A percentile compares a stretch with the other conserved stretches of the same genome.
These are phyloP conservation scores for Caenorhabditis sp. DNA, from an alignment of 2,888 invertebrate genomes.

Conservation along the genomic window DNA sequence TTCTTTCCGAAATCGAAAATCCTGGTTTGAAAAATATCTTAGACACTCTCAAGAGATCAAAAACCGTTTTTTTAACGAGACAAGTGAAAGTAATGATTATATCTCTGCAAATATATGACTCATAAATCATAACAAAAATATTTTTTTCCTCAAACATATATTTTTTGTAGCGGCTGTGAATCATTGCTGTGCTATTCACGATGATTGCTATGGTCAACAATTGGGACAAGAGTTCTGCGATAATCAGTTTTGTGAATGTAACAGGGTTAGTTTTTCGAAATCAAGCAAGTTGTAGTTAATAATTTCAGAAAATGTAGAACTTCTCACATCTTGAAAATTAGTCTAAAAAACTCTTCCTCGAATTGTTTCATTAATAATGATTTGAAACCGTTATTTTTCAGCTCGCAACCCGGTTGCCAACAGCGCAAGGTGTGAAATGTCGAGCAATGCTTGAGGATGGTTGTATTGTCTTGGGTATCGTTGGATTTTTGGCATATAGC, in stretches of 20 bases:
- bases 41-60: too few species aligned
- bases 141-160: neutral
- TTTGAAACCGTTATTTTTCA: conserved; percentile 4
- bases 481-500: conserved; percentile 42
- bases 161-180: conserved; percentile 49
- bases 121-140: too few species aligned
- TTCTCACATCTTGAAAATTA: too few species aligned
- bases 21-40: too few species aligned
- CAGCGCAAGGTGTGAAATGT: conserved; percentile 31
- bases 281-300: too few species aligned
- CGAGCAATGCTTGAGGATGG: conserved; percentile 15
- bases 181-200: conserved; percentile 58
- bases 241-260: conserved; percentile 47
- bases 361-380: neutral
- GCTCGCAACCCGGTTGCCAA: conserved; percentile 27
- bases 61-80: too few species aligned
- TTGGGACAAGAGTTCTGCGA: conserved; percentile 47
- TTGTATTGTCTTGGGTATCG: conserved; percentile 14
- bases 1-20: too few species aligned
- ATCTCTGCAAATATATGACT: too few species aligned
- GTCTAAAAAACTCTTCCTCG: neutral
- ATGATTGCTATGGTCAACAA: conserved; percentile 55
- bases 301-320: too few species aligned
- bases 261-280: conserved; percentile 34
- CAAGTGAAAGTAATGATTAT: too few species aligned